phyloP scores from a whole-genome alignment of 2,888 invertebrate species.

The Escarpia spicata region DNA sequence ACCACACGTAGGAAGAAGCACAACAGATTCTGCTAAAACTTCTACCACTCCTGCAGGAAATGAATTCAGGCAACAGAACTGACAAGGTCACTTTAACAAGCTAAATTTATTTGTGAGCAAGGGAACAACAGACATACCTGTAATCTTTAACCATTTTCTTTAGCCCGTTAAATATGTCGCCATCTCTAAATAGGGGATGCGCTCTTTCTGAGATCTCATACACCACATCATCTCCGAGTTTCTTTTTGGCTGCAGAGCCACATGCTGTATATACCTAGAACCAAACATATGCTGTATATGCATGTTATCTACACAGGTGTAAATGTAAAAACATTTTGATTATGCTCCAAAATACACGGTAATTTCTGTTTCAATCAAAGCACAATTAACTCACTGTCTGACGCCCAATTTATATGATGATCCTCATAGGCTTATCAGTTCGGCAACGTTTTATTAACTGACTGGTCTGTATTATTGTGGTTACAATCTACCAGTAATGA shows the following conservation, averaged over 20 bases:
- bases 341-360: not conserved
- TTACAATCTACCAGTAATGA: too few relatives aligned
- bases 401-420: too few relatives aligned
- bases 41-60: too few relatives aligned
- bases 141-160: not conserved
- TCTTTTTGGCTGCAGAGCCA: not conserved
- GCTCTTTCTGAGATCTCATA: not conserved
- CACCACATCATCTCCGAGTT: not conserved
- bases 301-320: not conserved
- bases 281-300: not conserved
- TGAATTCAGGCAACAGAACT: too few relatives aligned
- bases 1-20: too few relatives aligned
- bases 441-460: too few relatives aligned
- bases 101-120: not conserved
- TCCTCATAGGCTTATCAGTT: too few relatives aligned
- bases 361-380: too few relatives aligned
- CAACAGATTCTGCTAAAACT: too few relatives aligned
- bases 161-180: not conserved
- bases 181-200: not conserved
- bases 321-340: not conserved
- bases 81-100: too few relatives aligned
- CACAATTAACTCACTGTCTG: too few relatives aligned
- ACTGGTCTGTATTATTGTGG: too few relatives aligned
- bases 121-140: not conserved
- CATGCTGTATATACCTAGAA: not conserved